A percentile compares a stretch with the other conserved stretches of the same genome.
Evolutionary conservation across 2,888 invertebrate genomes (phyloP).

Genomic region (Germaria angustata): DNA sequence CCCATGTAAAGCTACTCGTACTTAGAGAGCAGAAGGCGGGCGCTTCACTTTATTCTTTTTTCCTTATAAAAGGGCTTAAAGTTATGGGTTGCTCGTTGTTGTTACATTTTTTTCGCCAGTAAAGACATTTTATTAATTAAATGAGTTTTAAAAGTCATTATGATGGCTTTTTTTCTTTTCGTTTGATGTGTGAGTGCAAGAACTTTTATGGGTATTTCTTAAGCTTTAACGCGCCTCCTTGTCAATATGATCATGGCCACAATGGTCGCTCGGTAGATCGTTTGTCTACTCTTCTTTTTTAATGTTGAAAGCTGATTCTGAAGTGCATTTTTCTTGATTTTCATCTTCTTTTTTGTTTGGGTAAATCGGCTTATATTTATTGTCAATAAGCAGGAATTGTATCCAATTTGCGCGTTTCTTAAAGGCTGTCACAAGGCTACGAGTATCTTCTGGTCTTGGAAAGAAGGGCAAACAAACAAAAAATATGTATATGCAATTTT

Average conservation of each 20-base stretch:
- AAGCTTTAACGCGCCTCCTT: constrained; percentile 44
- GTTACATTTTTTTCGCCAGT: constrained; percentile 6
- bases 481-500: not conserved
- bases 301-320: constrained; percentile 25
- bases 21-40: constrained; percentile 60
- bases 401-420: constrained; percentile 66
- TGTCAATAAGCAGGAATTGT: constrained; percentile 65
- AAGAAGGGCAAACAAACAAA: not conserved
- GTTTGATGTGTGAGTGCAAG: not conserved
- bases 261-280: not conserved
- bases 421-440: constrained; percentile 61
- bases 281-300: not conserved
- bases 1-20: constrained; percentile 65
- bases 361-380: constrained; percentile 66
- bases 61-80: constrained; percentile 26
- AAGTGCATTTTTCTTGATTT: constrained; percentile 16
- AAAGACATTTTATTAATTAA: constrained; percentile 63
- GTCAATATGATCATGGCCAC: constrained; percentile 46
- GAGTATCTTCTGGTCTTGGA: no score
- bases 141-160: constrained; percentile 53
- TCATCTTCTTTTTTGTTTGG: not conserved
- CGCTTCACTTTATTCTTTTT: constrained; percentile 38
- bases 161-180: not conserved
- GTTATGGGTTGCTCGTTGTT: not conserved
- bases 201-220: not conserved